Evolutionary conservation across 1,140 invertebrate genomes (phyloP).

Genomic region (Saxidomus purpurata): DNA sequence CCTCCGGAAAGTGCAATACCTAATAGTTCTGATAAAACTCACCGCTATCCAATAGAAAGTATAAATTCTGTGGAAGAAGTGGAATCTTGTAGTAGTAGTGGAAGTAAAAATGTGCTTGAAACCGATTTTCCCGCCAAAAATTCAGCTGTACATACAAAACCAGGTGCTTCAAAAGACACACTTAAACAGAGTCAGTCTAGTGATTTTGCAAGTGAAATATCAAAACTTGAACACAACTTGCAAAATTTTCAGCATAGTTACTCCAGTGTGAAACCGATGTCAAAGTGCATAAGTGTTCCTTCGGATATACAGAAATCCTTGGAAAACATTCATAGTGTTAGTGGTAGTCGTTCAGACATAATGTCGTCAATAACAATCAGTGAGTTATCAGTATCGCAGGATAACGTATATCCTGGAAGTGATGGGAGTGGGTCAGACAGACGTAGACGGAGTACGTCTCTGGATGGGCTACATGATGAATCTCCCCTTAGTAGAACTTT

Average conservation of each 20-base stretch:
- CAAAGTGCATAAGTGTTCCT: conserved; percentile 83
- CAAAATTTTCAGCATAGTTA: conserved; percentile 45
- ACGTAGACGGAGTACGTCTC: conserved; percentile 78
- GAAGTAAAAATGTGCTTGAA: conserved; percentile 49
- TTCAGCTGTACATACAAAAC: neutral
- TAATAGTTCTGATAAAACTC: conserved; percentile 1
- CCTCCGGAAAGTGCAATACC: conserved; percentile 4
- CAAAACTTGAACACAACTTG: conserved; percentile 64
- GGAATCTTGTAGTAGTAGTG: conserved; percentile 34
- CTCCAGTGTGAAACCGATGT: conserved; percentile 70
- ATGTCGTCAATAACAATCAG: conserved; percentile 83
- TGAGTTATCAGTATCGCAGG: conserved; percentile 82
- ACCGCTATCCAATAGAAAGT: conserved; percentile 45
- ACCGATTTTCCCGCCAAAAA: conserved; percentile 57
- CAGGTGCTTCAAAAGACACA: neutral
- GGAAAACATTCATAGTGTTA: conserved; percentile 80
- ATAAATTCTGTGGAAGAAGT: conserved; percentile 35
- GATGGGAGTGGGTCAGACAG: conserved; percentile 52
- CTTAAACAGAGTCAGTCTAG: conserved; percentile 31
- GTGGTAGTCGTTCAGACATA: conserved; percentile 77
- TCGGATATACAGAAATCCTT: conserved; percentile 83
- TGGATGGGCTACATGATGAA: conserved; percentile 80
- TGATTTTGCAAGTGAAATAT: conserved; percentile 62
- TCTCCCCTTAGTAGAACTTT: conserved; percentile 79
- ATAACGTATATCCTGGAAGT: conserved; percentile 72